These are phyloP conservation scores for Pygoscelis antarcticus DNA, from an alignment of 2,113 vertebrate species.

Conservation along the genomic window DNA sequence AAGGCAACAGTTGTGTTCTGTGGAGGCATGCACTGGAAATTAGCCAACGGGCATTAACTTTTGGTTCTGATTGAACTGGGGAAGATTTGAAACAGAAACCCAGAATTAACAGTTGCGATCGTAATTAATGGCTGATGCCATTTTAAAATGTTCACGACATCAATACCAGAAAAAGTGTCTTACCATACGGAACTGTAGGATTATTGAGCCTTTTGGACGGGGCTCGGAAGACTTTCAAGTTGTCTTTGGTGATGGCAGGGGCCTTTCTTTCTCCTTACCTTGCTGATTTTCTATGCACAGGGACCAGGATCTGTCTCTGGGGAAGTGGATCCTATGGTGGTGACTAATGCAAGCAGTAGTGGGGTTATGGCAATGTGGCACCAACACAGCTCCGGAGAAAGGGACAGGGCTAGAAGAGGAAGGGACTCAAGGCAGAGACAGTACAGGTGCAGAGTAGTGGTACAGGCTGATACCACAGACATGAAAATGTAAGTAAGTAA, in stretches of 20 bases:
- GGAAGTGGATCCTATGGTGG: neutral
- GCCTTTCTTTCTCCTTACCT: neutral
- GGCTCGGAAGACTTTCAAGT: neutral
- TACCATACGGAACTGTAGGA: neutral
- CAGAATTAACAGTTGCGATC: conserved; percentile 9
- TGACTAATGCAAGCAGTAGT: neutral
- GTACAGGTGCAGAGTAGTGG: neutral
- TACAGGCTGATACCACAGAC: neutral
- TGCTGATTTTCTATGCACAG: neutral
- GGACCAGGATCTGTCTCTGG: neutral
- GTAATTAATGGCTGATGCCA: conserved; percentile 3
- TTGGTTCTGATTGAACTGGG: conserved; percentile 46
- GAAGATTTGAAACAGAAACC: conserved; percentile 49
- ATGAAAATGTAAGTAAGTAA: neutral
- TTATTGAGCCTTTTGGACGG: neutral
- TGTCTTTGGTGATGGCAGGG: neutral
- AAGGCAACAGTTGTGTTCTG: conserved; percentile 54
- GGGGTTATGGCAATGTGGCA: neutral
- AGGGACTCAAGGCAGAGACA: neutral
- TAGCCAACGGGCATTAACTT: conserved; percentile 57
- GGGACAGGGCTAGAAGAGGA: neutral
- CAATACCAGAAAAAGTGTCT: neutral
- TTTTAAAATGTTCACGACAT: neutral
- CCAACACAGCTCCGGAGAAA: neutral
- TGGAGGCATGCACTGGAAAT: conserved; percentile 57